Conservation (phyloP, 2,113 vertebrate genomes). For the Silurus meridionalis region DNA sequence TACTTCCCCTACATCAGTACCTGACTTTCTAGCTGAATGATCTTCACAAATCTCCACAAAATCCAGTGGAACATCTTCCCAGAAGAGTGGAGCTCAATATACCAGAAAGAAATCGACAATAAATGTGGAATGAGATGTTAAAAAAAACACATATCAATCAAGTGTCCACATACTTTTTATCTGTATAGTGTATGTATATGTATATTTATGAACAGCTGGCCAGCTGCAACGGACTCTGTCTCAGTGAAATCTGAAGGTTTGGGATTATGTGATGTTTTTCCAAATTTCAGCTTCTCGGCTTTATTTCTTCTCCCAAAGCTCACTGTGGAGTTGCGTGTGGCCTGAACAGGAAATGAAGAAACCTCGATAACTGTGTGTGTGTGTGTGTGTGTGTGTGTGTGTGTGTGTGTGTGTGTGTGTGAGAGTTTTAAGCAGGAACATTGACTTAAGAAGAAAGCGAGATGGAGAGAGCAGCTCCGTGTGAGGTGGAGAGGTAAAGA, state of each 20-base stretch:
- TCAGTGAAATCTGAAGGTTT: not conserved
- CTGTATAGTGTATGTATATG: not conserved
- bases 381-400: constrained; percentile 71
- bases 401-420: not conserved
- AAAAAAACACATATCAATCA: too few species aligned
- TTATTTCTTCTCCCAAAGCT: constrained; percentile 42
- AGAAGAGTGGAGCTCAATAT: too few species aligned
- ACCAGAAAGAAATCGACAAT: too few species aligned
- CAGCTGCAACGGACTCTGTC: not conserved
- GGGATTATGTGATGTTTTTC: constrained; percentile 53
- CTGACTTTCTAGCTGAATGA: too few species aligned
- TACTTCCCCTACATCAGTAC: too few species aligned
- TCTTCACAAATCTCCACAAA: too few species aligned
- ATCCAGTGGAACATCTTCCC: too few species aligned
- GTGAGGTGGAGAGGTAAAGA: constrained; percentile 34
- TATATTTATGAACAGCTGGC: not conserved
- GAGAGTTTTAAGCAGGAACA: constrained; percentile 66
- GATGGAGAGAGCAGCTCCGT: constrained; percentile 57
- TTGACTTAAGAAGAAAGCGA: constrained; percentile 70
- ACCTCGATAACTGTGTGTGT: constrained; percentile 74
- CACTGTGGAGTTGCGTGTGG: constrained; percentile 67
- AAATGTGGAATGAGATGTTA: too few species aligned
- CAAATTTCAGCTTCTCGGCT: constrained; percentile 59
- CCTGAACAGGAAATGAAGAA: constrained; percentile 80
- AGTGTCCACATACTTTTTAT: too few species aligned